Evolutionary conservation across 2,797 vertebrate species (phyloP).

Genomic region (Pangasius mekongensis): DNA sequence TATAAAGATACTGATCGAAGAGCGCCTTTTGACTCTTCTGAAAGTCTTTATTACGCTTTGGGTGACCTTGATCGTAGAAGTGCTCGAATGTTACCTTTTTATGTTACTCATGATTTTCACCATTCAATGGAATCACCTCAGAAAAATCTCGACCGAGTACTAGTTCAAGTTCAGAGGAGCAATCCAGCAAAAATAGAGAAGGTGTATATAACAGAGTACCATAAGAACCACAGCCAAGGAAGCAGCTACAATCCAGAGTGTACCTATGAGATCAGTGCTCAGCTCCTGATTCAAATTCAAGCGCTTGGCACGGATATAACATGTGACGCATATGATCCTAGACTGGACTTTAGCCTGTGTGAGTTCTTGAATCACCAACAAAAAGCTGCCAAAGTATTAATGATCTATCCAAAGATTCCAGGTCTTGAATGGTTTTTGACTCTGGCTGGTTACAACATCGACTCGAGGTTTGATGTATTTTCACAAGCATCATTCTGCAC

Average conservation of each 20-base stretch:
- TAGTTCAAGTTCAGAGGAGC: conserved; percentile 32
- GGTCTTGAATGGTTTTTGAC: conserved; percentile 45
- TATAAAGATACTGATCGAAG: background rate
- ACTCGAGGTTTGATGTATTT: background rate
- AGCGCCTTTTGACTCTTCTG: background rate
- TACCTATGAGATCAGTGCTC: conserved; percentile 11
- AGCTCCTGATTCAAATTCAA: conserved; percentile 33
- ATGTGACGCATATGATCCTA: background rate
- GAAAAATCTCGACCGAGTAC: conserved; percentile 35
- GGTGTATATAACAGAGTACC: conserved; percentile 34
- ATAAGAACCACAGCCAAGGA: background rate
- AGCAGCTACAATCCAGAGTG: background rate
- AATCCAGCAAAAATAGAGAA: conserved; percentile 21
- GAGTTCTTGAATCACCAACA: conserved; percentile 25
- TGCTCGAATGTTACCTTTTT: conserved; percentile 25
- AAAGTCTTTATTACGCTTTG: conserved; percentile 31
- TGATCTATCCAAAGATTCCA: conserved; percentile 16
- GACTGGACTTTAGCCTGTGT: conserved; percentile 22
- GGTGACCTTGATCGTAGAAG: conserved; percentile 15
- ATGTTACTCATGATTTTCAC: conserved; percentile 41
- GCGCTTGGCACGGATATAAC: background rate
- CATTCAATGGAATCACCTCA: background rate
- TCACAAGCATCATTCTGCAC: conserved; percentile 8
- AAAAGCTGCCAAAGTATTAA: conserved; percentile 17
- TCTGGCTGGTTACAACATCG: conserved; percentile 42